phyloP scores from a whole-genome alignment of 2,113 vertebrate genomes.

The Actenoides hombroni region DNA sequence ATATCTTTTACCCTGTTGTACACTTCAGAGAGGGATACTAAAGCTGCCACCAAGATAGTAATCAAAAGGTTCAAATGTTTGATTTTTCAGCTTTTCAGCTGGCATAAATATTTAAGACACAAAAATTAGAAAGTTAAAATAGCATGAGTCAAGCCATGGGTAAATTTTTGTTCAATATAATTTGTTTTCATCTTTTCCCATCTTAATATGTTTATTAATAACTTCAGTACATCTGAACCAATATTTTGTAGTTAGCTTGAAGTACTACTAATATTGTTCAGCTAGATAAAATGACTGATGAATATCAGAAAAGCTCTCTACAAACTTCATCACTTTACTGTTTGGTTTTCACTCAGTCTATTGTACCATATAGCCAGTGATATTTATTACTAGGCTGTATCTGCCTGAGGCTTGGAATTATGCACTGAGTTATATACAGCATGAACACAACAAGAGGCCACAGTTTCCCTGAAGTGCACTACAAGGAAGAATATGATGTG shows the following conservation, averaged over 20 bases:
- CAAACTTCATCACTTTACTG: background rate
- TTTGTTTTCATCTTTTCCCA: background rate
- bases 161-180: background rate
- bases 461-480: background rate
- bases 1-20: background rate
- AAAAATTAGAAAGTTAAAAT: background rate
- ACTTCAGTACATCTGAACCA: background rate
- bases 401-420: background rate
- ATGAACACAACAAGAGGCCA: background rate
- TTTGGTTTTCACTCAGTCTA: background rate
- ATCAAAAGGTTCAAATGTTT: background rate
- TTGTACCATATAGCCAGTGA: background rate
- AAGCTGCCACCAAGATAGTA: background rate
- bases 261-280: background rate
- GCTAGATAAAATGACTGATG: background rate
- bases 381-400: background rate
- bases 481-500: background rate
- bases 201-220: background rate
- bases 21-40: background rate
- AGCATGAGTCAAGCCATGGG: rapidly evolving
- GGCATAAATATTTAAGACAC: background rate
- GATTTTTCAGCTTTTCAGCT: background rate
- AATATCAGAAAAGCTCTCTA: background rate
- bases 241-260: background rate
- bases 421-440: too few species aligned